phyloP scores from a whole-genome alignment of 2,113 vertebrate species.

The Xiphophorus hellerii region DNA sequence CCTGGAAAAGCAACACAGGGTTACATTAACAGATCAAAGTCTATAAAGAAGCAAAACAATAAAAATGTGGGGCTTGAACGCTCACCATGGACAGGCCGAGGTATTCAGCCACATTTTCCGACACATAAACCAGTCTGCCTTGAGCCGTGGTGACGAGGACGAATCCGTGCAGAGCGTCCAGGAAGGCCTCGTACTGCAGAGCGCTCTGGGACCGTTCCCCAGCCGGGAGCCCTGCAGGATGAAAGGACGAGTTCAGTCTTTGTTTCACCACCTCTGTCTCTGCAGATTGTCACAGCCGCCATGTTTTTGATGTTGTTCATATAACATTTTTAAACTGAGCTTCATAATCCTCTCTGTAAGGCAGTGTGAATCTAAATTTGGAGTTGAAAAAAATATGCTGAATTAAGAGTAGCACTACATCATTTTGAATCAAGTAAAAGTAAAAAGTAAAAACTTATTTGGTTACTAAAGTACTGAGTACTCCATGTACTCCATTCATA shows the following conservation, averaged over 20 bases:
- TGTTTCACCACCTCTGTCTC: constrained; percentile 19
- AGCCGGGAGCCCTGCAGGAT: constrained; percentile 46
- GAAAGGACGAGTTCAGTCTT: constrained; percentile 15
- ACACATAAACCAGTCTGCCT: constrained; percentile 84
- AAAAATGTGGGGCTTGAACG: not conserved
- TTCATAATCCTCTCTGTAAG: constrained; percentile 6
- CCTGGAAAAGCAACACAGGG: constrained; percentile 43
- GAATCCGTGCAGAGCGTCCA: constrained; percentile 83
- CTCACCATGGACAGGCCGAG: constrained; percentile 86
- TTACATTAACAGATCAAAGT: not conserved
- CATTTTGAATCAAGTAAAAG: too few relatives aligned
- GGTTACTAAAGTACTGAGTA: too few relatives aligned
- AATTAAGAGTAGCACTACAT: too few relatives aligned
- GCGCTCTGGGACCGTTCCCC: constrained; percentile 6
- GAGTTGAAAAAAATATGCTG: constrained; percentile 3
- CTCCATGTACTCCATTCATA: too few relatives aligned
- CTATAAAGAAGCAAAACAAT: not conserved
- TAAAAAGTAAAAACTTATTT: too few relatives aligned
- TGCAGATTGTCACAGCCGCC: constrained; percentile 26
- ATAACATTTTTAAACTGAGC: constrained; percentile 4
- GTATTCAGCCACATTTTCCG: constrained; percentile 83
- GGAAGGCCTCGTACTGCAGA: constrained; percentile 71
- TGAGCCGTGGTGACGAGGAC: constrained; percentile 76
- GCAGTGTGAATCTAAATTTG: constrained; percentile 1
- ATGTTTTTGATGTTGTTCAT: constrained; percentile 10